Percentiles rank a stretch among this genome's conserved stretches.
Conservation (phyloP, 2,113 vertebrate species). For the Xerus inauris region DNA sequence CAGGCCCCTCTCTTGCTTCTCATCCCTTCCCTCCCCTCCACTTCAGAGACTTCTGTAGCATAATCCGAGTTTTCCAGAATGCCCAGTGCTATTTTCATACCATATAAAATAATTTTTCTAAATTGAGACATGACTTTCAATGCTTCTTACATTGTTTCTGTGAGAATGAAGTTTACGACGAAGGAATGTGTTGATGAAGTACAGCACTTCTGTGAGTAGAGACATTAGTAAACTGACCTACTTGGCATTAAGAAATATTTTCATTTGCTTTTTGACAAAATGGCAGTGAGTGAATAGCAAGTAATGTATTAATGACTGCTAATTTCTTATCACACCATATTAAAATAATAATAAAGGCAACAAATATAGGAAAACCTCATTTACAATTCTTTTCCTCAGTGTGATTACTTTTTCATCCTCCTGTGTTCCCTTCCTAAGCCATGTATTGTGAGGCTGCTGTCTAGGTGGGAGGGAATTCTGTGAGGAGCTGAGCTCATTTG, state of each 20-base stretch:
- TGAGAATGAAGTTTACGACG: constrained; percentile 36
- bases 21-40: background rate
- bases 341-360: constrained; percentile 18
- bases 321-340: background rate
- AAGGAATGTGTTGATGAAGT: background rate
- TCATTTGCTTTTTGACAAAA: constrained; percentile 49
- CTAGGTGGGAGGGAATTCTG: background rate
- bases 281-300: background rate
- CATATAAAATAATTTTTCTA: constrained; percentile 6
- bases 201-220: constrained; percentile 16
- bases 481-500: background rate
- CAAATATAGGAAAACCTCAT: background rate
- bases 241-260: background rate
- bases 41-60: background rate
- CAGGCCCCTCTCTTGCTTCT: background rate
- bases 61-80: constrained; percentile 23
- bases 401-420: background rate
- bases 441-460: background rate
- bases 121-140: background rate
- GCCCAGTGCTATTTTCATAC: constrained; percentile 37
- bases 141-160: background rate
- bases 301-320: background rate
- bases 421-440: background rate
- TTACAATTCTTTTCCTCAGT: background rate
- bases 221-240: constrained; percentile 7